Evolutionary conservation across 2,888 invertebrate species (phyloP), one percentile per base, ranked within the genome.

Genomic region (Galerucella pusilla): DNA sequence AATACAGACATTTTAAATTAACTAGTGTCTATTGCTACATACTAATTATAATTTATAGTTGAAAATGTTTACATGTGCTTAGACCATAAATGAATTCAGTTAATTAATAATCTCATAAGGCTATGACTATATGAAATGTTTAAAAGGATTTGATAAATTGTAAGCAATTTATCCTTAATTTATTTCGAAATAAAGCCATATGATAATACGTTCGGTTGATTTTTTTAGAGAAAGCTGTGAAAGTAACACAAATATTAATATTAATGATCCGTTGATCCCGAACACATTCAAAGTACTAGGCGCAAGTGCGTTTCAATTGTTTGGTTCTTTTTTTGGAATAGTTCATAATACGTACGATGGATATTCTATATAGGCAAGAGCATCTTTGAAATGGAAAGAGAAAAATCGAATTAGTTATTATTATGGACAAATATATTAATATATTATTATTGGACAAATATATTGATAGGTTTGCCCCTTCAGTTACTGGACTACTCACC

Each of bases 51-150:
- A 59, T 20, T 20, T 16, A 59, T 59, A 9, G 14, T 59, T 59
- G 35, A 59, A 20, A 59, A 59, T 59, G 59, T 59, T 59, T 59
- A 59, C 59, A 16, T 59, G 59, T 10, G 20, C 20, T 16, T 59
- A 20, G 1, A 59, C n/a, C 59, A 59, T 20, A 59, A 59, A 49
- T 5, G 49, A 49, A 14, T 49, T 12, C 49, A 49, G 59, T 59
- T 20, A 59, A 59, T 59, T 59, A 59, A 16, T 59, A 59, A 59
- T 20, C 9, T 59, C 20, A 14, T 57, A 35, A n/a, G 9, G 10
- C 57, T 14, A 57, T 20, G 20, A 57, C 57, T 5, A 20, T 16
- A 57, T 16, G 14, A 57, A n/a, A 57, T 57, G 9, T 57, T 57
- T 35, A 35, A 14, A 3, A n/a, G 57, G 57, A 57, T 12, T 57